Evolutionary conservation across 2,888 invertebrate species (phyloP).

Genomic region (Frankliniella fusca): DNA sequence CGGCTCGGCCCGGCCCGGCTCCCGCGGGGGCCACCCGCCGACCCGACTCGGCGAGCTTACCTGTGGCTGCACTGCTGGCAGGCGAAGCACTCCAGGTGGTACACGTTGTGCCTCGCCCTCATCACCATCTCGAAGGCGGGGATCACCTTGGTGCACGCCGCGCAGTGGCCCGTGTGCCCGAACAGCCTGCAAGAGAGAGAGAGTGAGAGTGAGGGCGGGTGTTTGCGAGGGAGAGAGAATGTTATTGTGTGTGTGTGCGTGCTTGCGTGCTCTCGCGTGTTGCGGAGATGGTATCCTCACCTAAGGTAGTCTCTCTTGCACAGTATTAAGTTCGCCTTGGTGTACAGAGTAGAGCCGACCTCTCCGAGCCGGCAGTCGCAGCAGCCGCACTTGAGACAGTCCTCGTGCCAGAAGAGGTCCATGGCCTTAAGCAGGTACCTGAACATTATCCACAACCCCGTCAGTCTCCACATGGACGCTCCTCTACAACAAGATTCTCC

Average conservation of each 20-base stretch:
- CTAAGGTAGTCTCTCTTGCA: constrained; percentile 95
- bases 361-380: constrained; percentile 96
- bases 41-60: constrained; percentile 51
- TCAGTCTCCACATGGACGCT: background rate
- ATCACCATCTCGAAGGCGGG: constrained; percentile 99
- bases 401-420: constrained; percentile 96
- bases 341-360: constrained; percentile 91
- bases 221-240: background rate
- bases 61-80: constrained; percentile 98
- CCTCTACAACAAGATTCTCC: too few species aligned
- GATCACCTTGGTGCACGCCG: constrained; percentile 94
- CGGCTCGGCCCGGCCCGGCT: background rate
- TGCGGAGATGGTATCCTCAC: constrained; percentile 47
- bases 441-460: background rate
- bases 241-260: too few species aligned
- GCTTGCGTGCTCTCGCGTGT: too few species aligned
- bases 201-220: background rate
- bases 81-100: constrained; percentile 96
- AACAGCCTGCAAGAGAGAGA: constrained; percentile 63
- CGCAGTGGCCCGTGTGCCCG: constrained; percentile 92
- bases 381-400: constrained; percentile 95
- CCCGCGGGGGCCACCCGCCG: background rate
- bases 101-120: constrained; percentile 93
- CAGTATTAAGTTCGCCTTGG: constrained; percentile 89
- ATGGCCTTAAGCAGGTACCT: constrained; percentile 81